Conservation (phyloP, 2,113 vertebrate species). For the Silurus asotus region DNA sequence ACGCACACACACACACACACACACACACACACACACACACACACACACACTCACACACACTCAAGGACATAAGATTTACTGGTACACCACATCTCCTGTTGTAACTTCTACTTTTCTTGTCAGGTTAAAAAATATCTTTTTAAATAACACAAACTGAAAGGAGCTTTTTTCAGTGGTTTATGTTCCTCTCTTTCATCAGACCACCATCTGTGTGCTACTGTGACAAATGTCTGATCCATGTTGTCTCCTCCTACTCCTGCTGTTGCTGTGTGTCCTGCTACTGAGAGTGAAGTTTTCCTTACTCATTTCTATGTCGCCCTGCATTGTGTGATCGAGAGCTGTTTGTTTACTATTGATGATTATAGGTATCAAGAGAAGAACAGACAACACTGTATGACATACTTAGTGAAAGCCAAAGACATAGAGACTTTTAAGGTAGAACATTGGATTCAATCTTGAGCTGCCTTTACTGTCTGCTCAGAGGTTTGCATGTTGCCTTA, state of each 20-base stretch:
- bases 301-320: background rate
- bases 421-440: background rate
- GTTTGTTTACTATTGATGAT: background rate
- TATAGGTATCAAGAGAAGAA: background rate
- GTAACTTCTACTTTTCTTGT: background rate
- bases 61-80: background rate
- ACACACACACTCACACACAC: background rate
- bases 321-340: background rate
- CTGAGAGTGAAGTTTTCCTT: conserved; percentile 8
- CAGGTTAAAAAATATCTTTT: background rate
- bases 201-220: conserved; percentile 12
- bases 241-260: conserved; percentile 15
- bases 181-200: conserved; percentile 7
- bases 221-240: conserved; percentile 8
- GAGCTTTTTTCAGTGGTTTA: background rate
- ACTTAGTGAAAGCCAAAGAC: background rate
- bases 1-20: conserved; percentile 4
- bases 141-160: background rate
- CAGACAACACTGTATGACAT: background rate
- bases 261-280: conserved; percentile 1
- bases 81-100: background rate
- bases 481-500: background rate
- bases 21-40: background rate
- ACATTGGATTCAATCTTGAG: background rate
- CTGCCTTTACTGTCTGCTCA: background rate